Evolutionary conservation across 1,140 invertebrate species (phyloP).

Genomic region (Neomicropteryx cornuta): DNA sequence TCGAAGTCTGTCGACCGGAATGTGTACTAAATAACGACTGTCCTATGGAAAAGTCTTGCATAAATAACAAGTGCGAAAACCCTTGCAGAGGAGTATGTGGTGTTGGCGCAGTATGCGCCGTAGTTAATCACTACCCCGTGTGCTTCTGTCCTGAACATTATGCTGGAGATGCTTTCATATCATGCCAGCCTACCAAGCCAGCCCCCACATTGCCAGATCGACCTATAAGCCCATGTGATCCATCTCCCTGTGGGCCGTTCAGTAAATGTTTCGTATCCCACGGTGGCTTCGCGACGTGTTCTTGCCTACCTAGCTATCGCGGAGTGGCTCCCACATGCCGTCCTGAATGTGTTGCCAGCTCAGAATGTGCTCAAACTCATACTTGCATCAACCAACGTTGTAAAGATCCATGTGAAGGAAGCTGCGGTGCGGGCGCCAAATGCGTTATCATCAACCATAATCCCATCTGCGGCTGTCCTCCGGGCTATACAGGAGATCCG

Average conservation of each 20-base stretch:
- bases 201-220: constrained; percentile 23
- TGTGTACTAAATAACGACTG: constrained; percentile 73
- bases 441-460: constrained; percentile 74
- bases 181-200: constrained; percentile 46
- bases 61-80: constrained; percentile 70
- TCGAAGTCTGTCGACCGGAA: constrained; percentile 61
- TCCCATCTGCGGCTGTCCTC: constrained; percentile 67
- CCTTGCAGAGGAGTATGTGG: constrained; percentile 71
- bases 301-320: constrained; percentile 65
- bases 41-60: constrained; percentile 51
- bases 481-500: constrained; percentile 67
- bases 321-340: constrained; percentile 70
- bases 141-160: constrained; percentile 63
- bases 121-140: constrained; percentile 65
- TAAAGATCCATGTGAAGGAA: constrained; percentile 63
- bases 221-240: constrained; percentile 48
- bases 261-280: constrained; percentile 60
- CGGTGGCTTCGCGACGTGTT: constrained; percentile 64
- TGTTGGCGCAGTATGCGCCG: constrained; percentile 59
- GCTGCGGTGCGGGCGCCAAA: constrained; percentile 61
- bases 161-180: constrained; percentile 68
- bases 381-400: constrained; percentile 72
- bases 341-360: constrained; percentile 69
- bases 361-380: constrained; percentile 64
- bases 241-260: constrained; percentile 70